These are phyloP conservation scores for Xiphophorus hellerii DNA, from an alignment of 2,113 vertebrate species.

Conservation along the genomic window DNA sequence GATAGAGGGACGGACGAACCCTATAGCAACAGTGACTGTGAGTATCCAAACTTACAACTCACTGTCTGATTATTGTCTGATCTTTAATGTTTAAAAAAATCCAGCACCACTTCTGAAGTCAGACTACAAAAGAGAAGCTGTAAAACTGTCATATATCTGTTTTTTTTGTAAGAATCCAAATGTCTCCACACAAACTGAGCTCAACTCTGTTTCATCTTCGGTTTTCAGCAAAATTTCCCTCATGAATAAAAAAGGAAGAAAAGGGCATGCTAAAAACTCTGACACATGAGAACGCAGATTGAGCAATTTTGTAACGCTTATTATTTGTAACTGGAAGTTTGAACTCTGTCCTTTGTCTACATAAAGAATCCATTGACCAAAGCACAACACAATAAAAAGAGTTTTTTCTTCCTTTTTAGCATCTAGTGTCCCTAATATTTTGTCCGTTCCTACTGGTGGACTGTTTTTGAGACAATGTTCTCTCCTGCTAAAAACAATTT, in stretches of 20 bases:
- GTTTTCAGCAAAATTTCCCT: background rate
- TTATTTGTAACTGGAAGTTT: conserved; percentile 6
- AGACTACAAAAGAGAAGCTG: conserved; percentile 23
- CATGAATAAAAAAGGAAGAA: conserved; percentile 17
- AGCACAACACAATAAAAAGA: background rate
- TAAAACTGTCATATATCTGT: conserved; percentile 26
- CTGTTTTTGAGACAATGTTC: conserved; percentile 42
- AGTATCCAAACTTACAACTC: conserved; percentile 1
- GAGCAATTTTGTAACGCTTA: background rate
- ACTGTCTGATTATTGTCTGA: background rate
- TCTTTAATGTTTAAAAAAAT: conserved; percentile 9
- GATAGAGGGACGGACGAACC: background rate
- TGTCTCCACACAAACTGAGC: conserved; percentile 19
- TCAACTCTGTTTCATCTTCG: conserved; percentile 1
- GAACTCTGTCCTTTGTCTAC: background rate
- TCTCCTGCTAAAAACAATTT: conserved; percentile 35
- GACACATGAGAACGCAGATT: conserved; percentile 5
- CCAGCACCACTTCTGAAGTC: background rate
- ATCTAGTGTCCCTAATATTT: conserved; percentile 40
- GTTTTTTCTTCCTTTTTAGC: conserved; percentile 20
- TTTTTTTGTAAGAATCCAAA: conserved; percentile 13
- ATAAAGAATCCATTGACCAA: conserved; percentile 18
- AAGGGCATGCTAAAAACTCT: background rate
- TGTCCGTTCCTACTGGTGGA: conserved; percentile 53
- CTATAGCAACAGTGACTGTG: background rate